Conservation (phyloP, 2,113 vertebrate species). For the Otolemur garnettii region DNA sequence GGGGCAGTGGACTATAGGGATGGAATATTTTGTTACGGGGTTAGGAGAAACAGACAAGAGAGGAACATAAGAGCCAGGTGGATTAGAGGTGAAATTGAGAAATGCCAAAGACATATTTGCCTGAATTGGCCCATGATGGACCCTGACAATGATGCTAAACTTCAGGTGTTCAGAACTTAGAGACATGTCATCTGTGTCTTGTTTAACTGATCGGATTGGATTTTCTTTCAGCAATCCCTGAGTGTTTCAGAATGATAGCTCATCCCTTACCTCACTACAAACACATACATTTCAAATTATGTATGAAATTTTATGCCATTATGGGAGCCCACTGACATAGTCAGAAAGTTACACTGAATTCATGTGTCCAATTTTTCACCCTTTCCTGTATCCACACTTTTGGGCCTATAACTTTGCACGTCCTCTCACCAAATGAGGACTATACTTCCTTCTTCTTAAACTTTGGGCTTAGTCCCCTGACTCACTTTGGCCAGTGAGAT, state of each 20-base stretch:
- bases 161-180: conserved; percentile 30
- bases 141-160: background rate
- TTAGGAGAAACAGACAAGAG: conserved; percentile 6
- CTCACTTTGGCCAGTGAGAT: background rate
- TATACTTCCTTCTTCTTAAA: background rate
- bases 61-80: background rate
- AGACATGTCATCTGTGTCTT: background rate
- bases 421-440: conserved; percentile 1
- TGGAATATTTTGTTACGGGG: background rate
- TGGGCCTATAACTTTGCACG: background rate
- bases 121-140: background rate
- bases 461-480: background rate
- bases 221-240: background rate
- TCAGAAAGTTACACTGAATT: background rate
- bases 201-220: conserved; percentile 2
- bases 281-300: background rate
- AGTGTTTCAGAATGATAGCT: background rate
- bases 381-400: background rate
- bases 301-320: background rate
- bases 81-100: background rate
- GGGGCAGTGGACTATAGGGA: background rate
- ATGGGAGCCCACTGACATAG: background rate
- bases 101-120: background rate
- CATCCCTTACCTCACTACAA: background rate
- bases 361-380: background rate